These are phyloP conservation scores for Trematomus loennbergii DNA, from an alignment of 2,113 vertebrate species.

Conservation along the genomic window DNA sequence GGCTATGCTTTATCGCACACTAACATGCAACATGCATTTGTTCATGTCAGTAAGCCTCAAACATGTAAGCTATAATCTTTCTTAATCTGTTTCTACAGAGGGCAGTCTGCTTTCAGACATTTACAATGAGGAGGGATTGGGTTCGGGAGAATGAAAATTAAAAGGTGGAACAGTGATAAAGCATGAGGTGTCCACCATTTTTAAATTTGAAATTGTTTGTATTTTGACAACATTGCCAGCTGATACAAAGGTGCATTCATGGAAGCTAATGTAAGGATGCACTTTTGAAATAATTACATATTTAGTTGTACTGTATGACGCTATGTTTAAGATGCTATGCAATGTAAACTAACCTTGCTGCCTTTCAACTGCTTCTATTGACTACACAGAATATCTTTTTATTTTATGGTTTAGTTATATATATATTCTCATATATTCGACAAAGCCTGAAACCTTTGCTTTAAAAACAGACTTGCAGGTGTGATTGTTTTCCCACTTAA, in stretches of 20 bases:
- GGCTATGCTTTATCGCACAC: slow-evolving; percentile 51
- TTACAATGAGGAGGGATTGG: slow-evolving; percentile 34
- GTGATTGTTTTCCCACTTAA: not conserved
- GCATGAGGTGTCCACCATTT: not conserved
- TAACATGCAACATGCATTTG: slow-evolving; percentile 57
- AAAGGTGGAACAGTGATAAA: slow-evolving; percentile 8
- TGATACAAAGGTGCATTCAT: not conserved
- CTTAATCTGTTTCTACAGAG: slow-evolving; percentile 52
- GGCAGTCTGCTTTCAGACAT: slow-evolving; percentile 20
- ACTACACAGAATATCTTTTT: too few relatives aligned
- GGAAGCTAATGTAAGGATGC: not conserved
- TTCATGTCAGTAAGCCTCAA: slow-evolving; percentile 49
- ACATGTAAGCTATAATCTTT: slow-evolving; percentile 58
- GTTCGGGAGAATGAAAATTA: slow-evolving; percentile 20
- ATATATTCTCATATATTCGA: not conserved
- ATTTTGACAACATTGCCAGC: not conserved
- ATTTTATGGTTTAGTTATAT: not conserved
- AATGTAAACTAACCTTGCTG: not conserved
- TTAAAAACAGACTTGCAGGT: not conserved
- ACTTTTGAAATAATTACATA: not conserved
- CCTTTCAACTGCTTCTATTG: not conserved
- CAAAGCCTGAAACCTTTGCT: slow-evolving; percentile 16
- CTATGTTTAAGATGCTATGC: not conserved
- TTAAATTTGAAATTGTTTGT: not conserved
- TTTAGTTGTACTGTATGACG: not conserved